phyloP scores from a whole-genome alignment of 2,888 invertebrate species.

The Chymomyza procnemis region DNA sequence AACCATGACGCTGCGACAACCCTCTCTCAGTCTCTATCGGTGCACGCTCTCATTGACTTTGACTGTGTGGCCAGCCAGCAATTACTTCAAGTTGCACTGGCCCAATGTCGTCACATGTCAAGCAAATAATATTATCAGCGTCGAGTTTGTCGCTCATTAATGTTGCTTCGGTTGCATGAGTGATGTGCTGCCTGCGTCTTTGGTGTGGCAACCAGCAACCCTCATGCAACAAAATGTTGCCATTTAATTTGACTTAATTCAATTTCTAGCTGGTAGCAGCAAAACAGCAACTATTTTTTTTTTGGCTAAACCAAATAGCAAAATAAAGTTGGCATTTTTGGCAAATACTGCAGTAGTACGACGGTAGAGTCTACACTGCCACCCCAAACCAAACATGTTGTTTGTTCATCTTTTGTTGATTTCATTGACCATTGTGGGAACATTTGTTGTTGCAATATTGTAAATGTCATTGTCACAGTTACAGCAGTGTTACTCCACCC shows the following conservation, averaged over 20 bases:
- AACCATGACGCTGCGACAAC: slow-evolving; percentile 60
- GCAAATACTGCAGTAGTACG: no score
- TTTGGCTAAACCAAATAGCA: slow-evolving; percentile 34
- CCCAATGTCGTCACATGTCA: slow-evolving; percentile 18
- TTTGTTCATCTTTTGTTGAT: slow-evolving; percentile 40
- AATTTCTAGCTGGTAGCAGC: slow-evolving; percentile 62
- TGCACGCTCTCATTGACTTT: slow-evolving; percentile 48
- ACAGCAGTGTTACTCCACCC: slow-evolving; percentile 10
- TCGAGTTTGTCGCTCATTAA: slow-evolving; percentile 64
- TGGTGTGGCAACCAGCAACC: background rate
- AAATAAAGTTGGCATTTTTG: background rate
- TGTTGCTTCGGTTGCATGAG: slow-evolving; percentile 16
- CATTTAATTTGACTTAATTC: slow-evolving; percentile 69
- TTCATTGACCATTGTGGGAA: slow-evolving; percentile 74
- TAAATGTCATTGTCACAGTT: slow-evolving; percentile 45
- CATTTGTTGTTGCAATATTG: slow-evolving; percentile 57
- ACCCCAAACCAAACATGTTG: background rate
- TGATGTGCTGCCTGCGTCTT: background rate
- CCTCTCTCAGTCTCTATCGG: slow-evolving; percentile 34
- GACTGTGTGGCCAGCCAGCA: slow-evolving; percentile 60
- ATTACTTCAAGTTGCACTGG: slow-evolving; percentile 37
- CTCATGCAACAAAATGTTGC: slow-evolving; percentile 25
- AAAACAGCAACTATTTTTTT: background rate
- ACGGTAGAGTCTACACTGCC: background rate
- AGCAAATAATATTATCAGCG: slow-evolving; percentile 66